Evolutionary conservation across 2,113 vertebrate genomes (phyloP), one percentile per base, ranked within the genome.

Genomic region (Thunnus maccoyii): DNA sequence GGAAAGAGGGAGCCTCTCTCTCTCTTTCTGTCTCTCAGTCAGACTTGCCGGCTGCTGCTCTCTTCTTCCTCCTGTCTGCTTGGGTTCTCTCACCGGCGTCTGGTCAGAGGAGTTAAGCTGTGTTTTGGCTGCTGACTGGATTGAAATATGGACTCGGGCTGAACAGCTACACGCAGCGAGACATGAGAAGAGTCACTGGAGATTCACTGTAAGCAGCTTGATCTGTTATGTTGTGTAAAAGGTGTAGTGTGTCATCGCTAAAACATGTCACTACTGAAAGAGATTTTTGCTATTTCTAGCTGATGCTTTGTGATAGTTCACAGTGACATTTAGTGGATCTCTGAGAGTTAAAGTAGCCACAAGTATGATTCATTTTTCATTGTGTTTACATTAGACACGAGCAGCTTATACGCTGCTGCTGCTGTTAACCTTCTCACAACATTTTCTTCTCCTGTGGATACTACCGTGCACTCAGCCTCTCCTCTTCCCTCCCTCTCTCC

Each of bases 1-100:
- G 86, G 84, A 82, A 63, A 85, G 84, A 91, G 84, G 75, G 88
- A 87, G 85, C 74, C 88, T 88, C 76, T 91, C 88, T 88, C 76
- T 91, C 77, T 83, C 44, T 83, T 58, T 91, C 84, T 78, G 44
- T 76, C 51, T 77, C 85, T 86, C 64, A 72, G 76, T 72, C 81
- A 63, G 86, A 73, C 84, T 76, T 63, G 66, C 81, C 36, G 74
- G 81, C 78, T 79, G 72, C 81, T 74, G 52, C 55, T 90, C 18
- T 78, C 72, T 48, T 81, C 76, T 73, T 75, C 76, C 80, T 82
- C 30, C 44, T 15, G 72, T 74, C 76, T 72, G 65, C 60, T 64
- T 41, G 5, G 63, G 20, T 32, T 73, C 30, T 76, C 61, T 68
- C 2, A 30, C 70, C 27, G 25, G 27, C n/a, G 46, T 62, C 62